phyloP scores from a whole-genome alignment of 2,113 vertebrate genomes.

The Lota lota region DNA sequence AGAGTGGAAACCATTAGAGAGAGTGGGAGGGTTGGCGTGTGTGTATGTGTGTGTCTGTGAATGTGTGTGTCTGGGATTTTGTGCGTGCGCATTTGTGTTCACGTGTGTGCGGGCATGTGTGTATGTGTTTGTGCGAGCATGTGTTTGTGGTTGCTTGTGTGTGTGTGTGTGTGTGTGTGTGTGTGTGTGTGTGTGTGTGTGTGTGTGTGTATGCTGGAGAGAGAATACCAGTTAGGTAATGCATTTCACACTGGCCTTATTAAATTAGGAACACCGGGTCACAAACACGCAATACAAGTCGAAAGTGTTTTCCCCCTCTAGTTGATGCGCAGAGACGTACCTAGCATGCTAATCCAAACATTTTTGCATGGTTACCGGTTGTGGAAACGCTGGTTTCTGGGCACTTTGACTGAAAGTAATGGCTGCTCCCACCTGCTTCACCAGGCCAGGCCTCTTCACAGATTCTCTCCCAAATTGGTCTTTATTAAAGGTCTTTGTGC shows the following conservation, averaged over 20 bases:
- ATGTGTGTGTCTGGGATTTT: too few species aligned
- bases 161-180: too few species aligned
- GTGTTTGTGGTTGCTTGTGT: too few species aligned
- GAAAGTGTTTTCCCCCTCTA: conserved; percentile 50
- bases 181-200: conserved; percentile 9
- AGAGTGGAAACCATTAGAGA: conserved; percentile 59
- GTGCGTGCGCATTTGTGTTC: conserved; percentile 62
- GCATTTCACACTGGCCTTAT: conserved; percentile 76
- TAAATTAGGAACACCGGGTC: conserved; percentile 73
- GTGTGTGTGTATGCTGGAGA: conserved; percentile 21
- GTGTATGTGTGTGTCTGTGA: conserved; percentile 9
- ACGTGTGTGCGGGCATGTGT: conserved; percentile 19
- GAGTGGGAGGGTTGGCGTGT: conserved; percentile 67
- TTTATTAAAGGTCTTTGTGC: conserved; percentile 23
- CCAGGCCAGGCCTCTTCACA: conserved; percentile 46
- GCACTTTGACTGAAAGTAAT: too few species aligned
- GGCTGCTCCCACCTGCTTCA: too few species aligned
- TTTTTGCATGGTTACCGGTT: too few species aligned
- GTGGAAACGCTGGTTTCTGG: too few species aligned
- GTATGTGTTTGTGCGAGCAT: background rate
- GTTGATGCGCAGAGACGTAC: conserved; percentile 15
- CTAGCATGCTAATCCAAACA: too few species aligned
- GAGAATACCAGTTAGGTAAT: conserved; percentile 74
- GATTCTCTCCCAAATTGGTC: conserved; percentile 32
- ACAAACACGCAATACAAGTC: too few species aligned